phyloP scores from a whole-genome alignment of 2,113 vertebrate genomes.

The Eurypyga helias region DNA sequence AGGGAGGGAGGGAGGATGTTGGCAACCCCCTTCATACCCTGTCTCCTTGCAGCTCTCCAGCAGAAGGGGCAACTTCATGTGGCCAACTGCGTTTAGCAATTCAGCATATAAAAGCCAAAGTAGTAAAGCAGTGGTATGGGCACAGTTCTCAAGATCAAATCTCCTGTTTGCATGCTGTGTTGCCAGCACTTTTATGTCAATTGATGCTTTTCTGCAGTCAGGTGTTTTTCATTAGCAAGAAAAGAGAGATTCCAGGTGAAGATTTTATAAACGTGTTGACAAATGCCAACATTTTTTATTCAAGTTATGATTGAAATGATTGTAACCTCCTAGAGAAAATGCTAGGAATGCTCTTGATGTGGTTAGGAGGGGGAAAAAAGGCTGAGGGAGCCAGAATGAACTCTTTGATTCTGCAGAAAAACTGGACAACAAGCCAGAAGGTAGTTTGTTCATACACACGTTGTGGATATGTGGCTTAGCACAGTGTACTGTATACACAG shows the following conservation, averaged over 20 bases:
- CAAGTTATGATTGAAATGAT: slow-evolving; percentile 69
- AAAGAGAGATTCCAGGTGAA: slow-evolving; percentile 74
- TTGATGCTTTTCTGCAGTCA: slow-evolving; percentile 62
- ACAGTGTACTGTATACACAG: neutral
- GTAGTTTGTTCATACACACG: neutral
- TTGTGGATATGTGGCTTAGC: neutral
- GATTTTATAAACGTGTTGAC: slow-evolving; percentile 70
- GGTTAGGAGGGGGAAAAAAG: slow-evolving; percentile 5
- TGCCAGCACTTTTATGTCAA: slow-evolving; percentile 48
- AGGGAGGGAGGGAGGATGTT: neutral
- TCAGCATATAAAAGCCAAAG: neutral
- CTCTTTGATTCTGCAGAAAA: slow-evolving; percentile 59
- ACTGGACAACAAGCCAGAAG: slow-evolving; percentile 28
- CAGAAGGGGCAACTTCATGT: neutral
- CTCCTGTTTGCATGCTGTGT: neutral
- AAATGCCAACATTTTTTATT: slow-evolving; percentile 74
- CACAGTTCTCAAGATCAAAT: neutral
- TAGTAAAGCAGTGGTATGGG: neutral
- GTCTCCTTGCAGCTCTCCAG: neutral
- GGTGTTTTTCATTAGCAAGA: slow-evolving; percentile 71
- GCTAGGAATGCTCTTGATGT: slow-evolving; percentile 75
- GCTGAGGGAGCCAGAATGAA: slow-evolving; percentile 35
- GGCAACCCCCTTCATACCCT: neutral
- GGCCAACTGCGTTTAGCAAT: neutral
- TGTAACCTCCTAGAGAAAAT: slow-evolving; percentile 70